Evolutionary conservation across 2,113 vertebrate genomes (phyloP).

Genomic region (Scophthalmus maximus): DNA sequence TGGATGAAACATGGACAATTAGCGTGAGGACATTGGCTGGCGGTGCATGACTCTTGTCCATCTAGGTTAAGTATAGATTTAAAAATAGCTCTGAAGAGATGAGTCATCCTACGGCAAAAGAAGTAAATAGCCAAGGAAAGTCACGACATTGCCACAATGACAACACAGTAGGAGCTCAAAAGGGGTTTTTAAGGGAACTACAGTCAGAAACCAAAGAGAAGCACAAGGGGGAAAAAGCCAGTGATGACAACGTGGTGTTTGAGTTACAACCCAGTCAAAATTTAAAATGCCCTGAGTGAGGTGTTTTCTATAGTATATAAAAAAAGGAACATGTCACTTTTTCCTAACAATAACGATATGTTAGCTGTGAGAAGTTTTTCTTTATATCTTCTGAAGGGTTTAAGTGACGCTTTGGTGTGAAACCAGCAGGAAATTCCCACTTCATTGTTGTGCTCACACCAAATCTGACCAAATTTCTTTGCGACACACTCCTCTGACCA

Average conservation of each 20-base stretch:
- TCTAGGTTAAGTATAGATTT: slow-evolving; percentile 4
- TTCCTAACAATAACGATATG: too few species aligned
- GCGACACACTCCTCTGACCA: too few species aligned
- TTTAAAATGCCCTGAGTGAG: background rate
- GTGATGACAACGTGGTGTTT: background rate
- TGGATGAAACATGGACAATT: slow-evolving; percentile 69
- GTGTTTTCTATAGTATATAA: background rate
- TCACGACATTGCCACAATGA: slow-evolving; percentile 11
- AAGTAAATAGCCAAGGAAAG: slow-evolving; percentile 1
- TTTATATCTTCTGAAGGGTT: too few species aligned
- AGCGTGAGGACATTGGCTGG: background rate
- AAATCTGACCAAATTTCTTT: too few species aligned
- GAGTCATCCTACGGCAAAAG: slow-evolving; percentile 18
- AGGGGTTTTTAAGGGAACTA: slow-evolving; percentile 4
- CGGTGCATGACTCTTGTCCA: background rate
- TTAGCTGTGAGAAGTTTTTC: too few species aligned
- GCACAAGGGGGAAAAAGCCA: background rate
- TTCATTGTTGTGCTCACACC: too few species aligned
- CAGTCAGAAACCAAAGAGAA: slow-evolving; percentile 2
- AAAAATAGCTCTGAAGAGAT: slow-evolving; percentile 3
- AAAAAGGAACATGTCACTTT: background rate
- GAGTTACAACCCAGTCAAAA: background rate
- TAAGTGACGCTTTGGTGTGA: too few species aligned
- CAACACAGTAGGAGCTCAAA: background rate
- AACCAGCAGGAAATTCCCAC: too few species aligned